phyloP scores from a whole-genome alignment of 2,797 vertebrate species.

The Lateolabrax maculatus region DNA sequence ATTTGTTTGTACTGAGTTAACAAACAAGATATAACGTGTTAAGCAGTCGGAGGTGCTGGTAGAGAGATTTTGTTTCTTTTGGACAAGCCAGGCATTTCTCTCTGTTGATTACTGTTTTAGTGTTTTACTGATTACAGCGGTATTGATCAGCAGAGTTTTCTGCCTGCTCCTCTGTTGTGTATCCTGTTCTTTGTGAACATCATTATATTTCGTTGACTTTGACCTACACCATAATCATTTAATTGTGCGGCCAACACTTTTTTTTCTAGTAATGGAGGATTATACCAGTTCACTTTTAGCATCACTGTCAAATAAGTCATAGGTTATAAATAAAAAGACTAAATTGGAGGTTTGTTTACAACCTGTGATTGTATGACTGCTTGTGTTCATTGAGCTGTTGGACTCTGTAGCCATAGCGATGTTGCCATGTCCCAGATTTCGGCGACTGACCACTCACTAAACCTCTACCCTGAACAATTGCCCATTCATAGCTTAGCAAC shows the following conservation, averaged over 20 bases:
- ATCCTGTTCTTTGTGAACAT: not conserved
- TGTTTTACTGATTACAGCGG: no score
- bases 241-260: not conserved
- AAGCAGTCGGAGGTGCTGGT: not conserved
- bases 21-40: not conserved
- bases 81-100: not conserved
- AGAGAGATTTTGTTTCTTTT: not conserved
- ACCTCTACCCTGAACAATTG: conserved; percentile 14
- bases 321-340: not conserved
- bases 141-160: not conserved
- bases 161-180: not conserved
- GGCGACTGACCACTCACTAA: conserved; percentile 24
- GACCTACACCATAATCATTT: not conserved
- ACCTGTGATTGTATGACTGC: not conserved
- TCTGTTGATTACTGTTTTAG: no score
- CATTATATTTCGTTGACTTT: not conserved
- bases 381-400: conserved; percentile 14
- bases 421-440: conserved; percentile 29
- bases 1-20: not conserved
- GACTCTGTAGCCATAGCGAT: conserved; percentile 21
- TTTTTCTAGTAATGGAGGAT: not conserved
- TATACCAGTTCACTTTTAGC: not conserved
- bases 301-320: not conserved
- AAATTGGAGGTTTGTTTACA: not conserved
- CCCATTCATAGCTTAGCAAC: conserved; percentile 27